A percentile compares a stretch with the other conserved stretches of the same genome.
phyloP scores from a whole-genome alignment of 2,113 vertebrate genomes.

The Struthio camelus region DNA sequence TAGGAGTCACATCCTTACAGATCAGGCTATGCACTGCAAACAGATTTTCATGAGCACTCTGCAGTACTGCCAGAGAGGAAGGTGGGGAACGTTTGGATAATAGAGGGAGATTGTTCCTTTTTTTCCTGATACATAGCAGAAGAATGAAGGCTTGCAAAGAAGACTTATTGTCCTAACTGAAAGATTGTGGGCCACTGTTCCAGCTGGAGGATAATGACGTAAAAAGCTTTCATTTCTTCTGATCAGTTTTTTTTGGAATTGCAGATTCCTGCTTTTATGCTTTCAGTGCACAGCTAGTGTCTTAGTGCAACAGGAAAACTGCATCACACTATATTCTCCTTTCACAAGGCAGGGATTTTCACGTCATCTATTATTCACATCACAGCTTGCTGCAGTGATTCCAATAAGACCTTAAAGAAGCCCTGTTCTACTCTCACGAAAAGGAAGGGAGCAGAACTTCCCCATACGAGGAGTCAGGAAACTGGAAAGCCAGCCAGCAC shows the following conservation, averaged over 20 bases:
- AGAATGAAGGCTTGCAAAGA: not conserved
- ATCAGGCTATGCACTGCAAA: not conserved
- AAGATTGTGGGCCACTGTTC: not conserved
- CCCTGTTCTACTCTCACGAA: not conserved
- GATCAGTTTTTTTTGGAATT: not conserved
- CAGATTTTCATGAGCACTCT: not conserved
- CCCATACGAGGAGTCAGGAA: not conserved
- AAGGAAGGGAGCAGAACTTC: not conserved
- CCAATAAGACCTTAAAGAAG: not conserved
- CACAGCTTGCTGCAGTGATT: conserved; percentile 24
- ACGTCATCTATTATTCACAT: conserved; percentile 35
- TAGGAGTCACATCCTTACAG: not conserved
- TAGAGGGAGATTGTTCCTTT: not conserved
- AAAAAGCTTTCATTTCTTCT: not conserved
- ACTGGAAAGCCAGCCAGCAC: not conserved
- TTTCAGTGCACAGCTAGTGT: not conserved
- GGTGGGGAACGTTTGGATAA: fast-evolving
- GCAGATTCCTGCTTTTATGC: not conserved
- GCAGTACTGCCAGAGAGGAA: not conserved
- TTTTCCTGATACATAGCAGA: not conserved
- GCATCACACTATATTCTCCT: not conserved
- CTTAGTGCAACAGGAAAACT: not conserved
- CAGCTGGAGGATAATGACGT: not conserved
- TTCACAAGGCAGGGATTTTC: not conserved
- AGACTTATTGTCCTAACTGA: not conserved